These are phyloP conservation scores for Drosophila incognita DNA, from an alignment of 2,888 invertebrate genomes.

Conservation along the genomic window DNA sequence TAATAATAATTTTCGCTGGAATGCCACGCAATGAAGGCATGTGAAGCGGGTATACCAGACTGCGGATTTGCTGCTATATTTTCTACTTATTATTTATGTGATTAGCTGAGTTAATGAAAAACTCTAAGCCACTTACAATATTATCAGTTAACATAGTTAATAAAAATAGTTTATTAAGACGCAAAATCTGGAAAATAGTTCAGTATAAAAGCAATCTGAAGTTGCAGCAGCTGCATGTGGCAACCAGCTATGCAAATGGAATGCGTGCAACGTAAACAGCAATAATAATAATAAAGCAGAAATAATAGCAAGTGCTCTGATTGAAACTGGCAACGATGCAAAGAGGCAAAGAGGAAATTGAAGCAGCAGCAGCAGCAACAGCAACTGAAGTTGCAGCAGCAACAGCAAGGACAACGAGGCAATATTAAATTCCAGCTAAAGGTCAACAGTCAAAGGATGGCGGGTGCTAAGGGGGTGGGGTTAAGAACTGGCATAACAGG, in stretches of 20 bases:
- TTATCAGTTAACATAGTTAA: not conserved
- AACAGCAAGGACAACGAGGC: constrained; percentile 23
- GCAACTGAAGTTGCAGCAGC: not conserved
- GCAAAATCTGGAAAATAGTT: not conserved
- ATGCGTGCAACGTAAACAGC: constrained; percentile 54
- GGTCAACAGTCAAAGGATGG: constrained; percentile 51
- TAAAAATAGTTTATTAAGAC: not conserved
- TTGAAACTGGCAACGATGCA: constrained; percentile 28
- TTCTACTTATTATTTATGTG: no score
- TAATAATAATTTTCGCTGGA: not conserved
- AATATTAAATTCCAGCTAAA: constrained; percentile 70
- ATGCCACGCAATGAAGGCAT: not conserved
- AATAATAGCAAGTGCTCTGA: constrained; percentile 35
- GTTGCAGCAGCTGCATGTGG: not conserved
- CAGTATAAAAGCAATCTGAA: not conserved
- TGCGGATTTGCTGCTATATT: not conserved
- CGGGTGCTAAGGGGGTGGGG: not conserved
- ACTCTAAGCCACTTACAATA: not conserved
- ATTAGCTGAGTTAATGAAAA: not conserved
- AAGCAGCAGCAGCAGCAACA: constrained; percentile 5
- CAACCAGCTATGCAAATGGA: constrained; percentile 38
- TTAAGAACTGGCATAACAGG: constrained; percentile 20
- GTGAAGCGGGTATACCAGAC: not conserved
- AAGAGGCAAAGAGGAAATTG: constrained; percentile 26
- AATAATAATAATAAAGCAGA: constrained; percentile 51